These are phyloP conservation scores for Spizaetus ornatus DNA, from an alignment of 2,113 vertebrate genomes.

Conservation along the genomic window DNA sequence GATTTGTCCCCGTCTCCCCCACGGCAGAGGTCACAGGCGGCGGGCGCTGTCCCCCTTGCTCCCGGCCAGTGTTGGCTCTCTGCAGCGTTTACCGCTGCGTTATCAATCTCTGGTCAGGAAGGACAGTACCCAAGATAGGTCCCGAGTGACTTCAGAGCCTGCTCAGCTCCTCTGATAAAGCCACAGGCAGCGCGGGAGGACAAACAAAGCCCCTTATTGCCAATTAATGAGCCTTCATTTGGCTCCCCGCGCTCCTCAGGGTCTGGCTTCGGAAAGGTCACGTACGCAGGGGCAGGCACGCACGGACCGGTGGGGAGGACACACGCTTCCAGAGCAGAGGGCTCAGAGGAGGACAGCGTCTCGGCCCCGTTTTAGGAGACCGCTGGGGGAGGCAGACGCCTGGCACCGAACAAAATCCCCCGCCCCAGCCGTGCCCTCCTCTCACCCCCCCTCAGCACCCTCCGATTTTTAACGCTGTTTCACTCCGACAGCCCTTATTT, in stretches of 20 bases:
- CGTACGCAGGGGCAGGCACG: neutral
- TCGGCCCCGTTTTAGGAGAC: rapidly evolving
- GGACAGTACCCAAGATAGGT: neutral
- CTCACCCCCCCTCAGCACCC: neutral
- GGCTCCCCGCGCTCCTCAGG: neutral
- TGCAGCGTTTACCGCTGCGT: neutral
- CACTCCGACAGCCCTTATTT: neutral
- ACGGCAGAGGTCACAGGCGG: rapidly evolving
- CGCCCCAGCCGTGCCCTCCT: rapidly evolving
- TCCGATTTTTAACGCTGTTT: rapidly evolving
- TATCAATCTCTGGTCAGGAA: neutral
- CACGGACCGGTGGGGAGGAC: rapidly evolving
- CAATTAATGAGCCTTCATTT: neutral
- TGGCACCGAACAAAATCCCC: neutral
- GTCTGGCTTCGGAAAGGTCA: neutral
- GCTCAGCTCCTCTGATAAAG: neutral
- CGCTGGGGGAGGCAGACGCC: rapidly evolving
- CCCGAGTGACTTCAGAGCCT: neutral
- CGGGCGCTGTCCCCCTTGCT: neutral
- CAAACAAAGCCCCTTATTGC: conserved; percentile 11
- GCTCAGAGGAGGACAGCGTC: rapidly evolving
- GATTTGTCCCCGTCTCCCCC: neutral
- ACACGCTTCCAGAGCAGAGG: rapidly evolving
- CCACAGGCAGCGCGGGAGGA: neutral
- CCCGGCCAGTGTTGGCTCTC: neutral